These are phyloP conservation scores for Phylloscopus trochiloides DNA, from an alignment of 2,113 vertebrate genomes.

Conservation along the genomic window DNA sequence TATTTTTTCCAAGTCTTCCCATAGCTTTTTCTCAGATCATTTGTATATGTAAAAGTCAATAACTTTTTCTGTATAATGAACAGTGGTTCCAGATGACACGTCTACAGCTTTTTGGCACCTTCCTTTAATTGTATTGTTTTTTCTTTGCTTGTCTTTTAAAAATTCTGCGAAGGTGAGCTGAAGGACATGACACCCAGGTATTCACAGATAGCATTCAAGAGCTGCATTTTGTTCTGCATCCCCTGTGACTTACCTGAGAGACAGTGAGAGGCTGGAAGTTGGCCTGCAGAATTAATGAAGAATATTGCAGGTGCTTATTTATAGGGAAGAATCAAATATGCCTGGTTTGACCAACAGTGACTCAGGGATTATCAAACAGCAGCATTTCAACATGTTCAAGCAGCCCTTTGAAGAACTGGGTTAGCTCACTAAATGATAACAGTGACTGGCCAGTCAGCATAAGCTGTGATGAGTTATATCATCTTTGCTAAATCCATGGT, in stretches of 20 bases:
- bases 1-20: background rate
- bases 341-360: background rate
- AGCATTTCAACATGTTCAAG: background rate
- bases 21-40: background rate
- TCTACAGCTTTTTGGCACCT: background rate
- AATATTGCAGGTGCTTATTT: background rate
- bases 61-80: background rate
- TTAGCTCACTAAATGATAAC: background rate
- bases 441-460: background rate
- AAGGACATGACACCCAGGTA: background rate
- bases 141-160: background rate
- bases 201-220: background rate
- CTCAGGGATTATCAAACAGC: background rate
- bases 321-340: background rate
- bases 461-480: background rate
- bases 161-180: background rate
- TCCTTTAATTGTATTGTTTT: background rate
- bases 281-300: background rate
- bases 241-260: background rate
- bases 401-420: background rate
- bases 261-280: background rate
- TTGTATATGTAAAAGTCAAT: background rate
- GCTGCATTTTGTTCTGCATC: background rate
- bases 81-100: background rate
- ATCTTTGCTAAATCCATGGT: background rate